Evolutionary conservation across 2,797 vertebrate species (phyloP).

Genomic region (Parauchenoglanis punctatus): DNA sequence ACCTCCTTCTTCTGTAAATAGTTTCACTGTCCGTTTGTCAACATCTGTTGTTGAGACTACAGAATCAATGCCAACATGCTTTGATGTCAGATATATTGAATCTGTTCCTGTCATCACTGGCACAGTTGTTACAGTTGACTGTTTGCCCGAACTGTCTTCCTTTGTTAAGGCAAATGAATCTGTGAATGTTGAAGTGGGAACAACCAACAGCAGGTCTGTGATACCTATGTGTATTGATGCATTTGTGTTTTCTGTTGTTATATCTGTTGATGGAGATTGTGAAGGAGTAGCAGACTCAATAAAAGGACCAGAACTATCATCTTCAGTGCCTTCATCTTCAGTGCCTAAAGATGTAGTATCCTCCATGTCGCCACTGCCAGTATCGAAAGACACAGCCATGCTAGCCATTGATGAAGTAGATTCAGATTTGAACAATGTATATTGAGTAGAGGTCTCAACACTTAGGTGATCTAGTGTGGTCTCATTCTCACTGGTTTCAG

Average conservation of each 20-base stretch:
- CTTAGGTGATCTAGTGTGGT: constrained; percentile 38
- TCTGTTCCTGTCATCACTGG: constrained; percentile 42
- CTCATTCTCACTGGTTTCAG: constrained; percentile 60
- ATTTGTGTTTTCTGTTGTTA: constrained; percentile 15
- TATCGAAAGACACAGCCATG: constrained; percentile 43
- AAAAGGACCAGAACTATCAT: constrained; percentile 53
- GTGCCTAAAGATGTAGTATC: constrained; percentile 49
- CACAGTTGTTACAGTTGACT: constrained; percentile 43
- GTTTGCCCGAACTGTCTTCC: constrained; percentile 38
- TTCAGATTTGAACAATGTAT: constrained; percentile 21
- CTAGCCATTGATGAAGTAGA: constrained; percentile 13
- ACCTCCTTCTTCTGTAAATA: not conserved
- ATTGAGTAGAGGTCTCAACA: constrained; percentile 32
- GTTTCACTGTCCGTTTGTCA: not conserved
- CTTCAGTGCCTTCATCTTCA: constrained; percentile 15
- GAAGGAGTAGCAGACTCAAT: constrained; percentile 42
- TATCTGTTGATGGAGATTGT: constrained; percentile 11
- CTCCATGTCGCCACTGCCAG: constrained; percentile 59
- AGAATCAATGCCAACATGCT: constrained; percentile 18
- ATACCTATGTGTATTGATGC: not conserved
- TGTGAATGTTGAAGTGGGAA: constrained; percentile 9
- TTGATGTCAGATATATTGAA: constrained; percentile 15
- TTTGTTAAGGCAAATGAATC: constrained; percentile 10
- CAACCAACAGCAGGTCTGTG: constrained; percentile 25
- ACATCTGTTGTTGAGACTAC: constrained; percentile 12